Base-by-base conservation (phyloP, 2,113 vertebrate species). In the Nesoenas mayeri region DNA sequence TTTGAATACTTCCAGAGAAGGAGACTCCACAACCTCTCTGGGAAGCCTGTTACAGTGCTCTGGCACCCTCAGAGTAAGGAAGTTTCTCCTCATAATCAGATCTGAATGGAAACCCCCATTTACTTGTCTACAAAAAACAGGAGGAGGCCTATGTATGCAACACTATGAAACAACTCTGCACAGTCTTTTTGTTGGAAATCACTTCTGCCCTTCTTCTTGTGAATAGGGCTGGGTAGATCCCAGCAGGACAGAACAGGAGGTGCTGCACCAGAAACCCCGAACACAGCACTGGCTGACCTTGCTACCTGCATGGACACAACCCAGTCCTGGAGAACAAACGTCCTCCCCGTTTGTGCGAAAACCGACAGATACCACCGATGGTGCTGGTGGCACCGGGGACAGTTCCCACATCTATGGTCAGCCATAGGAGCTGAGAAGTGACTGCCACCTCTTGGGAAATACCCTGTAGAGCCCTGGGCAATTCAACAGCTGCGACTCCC, bases 291-390 rank as follows among this genome's bases (percentile, higher is more conserved):
- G 3, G 21, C 58, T 50, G 58, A 36, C 40, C 22, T 48, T 40
- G 13, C 40, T 29, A 38, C 18, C 50, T 17, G 28, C 67, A 62
- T 0, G 15, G 67, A 65, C 28, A 42, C 17, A 69, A 11, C 22
- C 58, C 5, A 0, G 51, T 31, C 44, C 31, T 0, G 0, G 32
- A 48, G 6, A 36, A 56, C 66, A 70, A 47, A 36, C 0, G 0
- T 21, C 28, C 36, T 78, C 29, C 32, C 28, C 4, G 28, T 40
- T 16, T 48, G 69, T 20, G 56, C 26, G 3, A 0, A 1, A 61
- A 57, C 81, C 69, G 32, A 11, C 2, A 36, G 61, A 58, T 18
- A 67, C 8, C 34, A 21, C 15, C 5, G 29, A 26, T 0, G 4
- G 15, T 38, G 70, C 47, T 5, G 5, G 47, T 47, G 71, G 42